These are phyloP conservation scores for Leptocoma aspasia DNA, from an alignment of 2,113 vertebrate genomes.

Conservation along the genomic window DNA sequence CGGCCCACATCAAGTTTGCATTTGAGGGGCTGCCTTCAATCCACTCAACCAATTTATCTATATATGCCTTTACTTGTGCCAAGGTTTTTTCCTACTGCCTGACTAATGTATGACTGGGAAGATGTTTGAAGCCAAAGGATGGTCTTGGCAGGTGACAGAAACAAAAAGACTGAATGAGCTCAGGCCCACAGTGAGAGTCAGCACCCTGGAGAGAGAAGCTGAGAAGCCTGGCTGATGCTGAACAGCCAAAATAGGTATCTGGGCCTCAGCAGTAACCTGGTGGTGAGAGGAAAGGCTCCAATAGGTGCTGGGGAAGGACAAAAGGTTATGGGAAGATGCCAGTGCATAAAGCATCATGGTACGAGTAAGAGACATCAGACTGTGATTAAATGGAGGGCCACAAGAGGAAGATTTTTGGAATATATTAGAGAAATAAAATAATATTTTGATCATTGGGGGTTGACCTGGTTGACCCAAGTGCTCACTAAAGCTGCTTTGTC, in stretches of 20 bases:
- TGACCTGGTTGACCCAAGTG: not conserved
- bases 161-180: not conserved
- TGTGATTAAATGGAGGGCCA: fast-evolving
- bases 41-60: not conserved
- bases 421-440: not conserved
- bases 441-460: not conserved
- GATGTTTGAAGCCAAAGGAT: not conserved
- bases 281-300: not conserved
- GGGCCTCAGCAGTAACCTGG: not conserved
- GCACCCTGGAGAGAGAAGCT: not conserved
- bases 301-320: fast-evolving
- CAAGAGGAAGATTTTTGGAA: not conserved
- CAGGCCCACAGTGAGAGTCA: not conserved
- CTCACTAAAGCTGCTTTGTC: not conserved
- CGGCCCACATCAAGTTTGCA: not conserved
- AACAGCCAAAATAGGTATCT: not conserved
- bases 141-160: not conserved
- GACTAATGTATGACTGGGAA: not conserved
- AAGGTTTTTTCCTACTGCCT: not conserved
- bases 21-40: not conserved
- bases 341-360: not conserved
- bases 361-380: fast-evolving
- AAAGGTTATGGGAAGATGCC: not conserved
- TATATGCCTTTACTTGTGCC: not conserved
- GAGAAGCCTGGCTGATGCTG: not conserved